phyloP scores from a whole-genome alignment of 2,888 invertebrate genomes.

The Tuberolachnus salignus region DNA sequence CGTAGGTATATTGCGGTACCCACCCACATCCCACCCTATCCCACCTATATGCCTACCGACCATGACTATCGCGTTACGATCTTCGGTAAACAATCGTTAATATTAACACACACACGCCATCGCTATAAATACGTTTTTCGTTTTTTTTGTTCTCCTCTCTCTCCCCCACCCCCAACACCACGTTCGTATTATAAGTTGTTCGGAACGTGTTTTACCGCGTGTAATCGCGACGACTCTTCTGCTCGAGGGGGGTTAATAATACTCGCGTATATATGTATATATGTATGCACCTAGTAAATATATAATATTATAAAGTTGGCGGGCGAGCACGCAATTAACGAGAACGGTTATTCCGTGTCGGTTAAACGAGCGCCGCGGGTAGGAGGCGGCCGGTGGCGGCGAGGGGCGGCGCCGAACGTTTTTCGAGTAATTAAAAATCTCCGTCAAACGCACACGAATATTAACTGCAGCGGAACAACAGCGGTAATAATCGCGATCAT shows the following conservation, averaged over 20 bases:
- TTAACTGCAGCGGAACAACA: too few species aligned
- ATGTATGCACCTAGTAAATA: too few species aligned
- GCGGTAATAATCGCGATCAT: too few species aligned
- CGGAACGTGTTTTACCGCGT: background rate
- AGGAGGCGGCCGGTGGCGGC: too few species aligned
- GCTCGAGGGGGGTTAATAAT: background rate
- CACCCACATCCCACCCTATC: too few species aligned
- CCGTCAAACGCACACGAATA: constrained; percentile 2
- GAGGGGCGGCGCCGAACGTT: background rate
- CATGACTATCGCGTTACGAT: background rate
- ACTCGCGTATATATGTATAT: too few species aligned
- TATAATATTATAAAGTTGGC: too few species aligned
- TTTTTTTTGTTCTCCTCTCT: too few species aligned
- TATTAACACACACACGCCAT: constrained; percentile 39
- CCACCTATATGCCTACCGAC: too few species aligned
- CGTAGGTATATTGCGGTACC: too few species aligned
- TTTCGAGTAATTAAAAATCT: constrained; percentile 34
- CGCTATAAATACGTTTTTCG: constrained; percentile 11
- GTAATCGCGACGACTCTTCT: constrained; percentile 12
- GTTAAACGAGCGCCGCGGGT: constrained; percentile 1
- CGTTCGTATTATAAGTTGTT: background rate
- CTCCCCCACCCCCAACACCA: too few species aligned
- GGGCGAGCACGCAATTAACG: constrained; percentile 33
- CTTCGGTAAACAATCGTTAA: constrained; percentile 48
- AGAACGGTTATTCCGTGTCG: constrained; percentile 38